Conservation (phyloP, 2,888 invertebrate genomes). For the Azorinus chamasolen region DNA sequence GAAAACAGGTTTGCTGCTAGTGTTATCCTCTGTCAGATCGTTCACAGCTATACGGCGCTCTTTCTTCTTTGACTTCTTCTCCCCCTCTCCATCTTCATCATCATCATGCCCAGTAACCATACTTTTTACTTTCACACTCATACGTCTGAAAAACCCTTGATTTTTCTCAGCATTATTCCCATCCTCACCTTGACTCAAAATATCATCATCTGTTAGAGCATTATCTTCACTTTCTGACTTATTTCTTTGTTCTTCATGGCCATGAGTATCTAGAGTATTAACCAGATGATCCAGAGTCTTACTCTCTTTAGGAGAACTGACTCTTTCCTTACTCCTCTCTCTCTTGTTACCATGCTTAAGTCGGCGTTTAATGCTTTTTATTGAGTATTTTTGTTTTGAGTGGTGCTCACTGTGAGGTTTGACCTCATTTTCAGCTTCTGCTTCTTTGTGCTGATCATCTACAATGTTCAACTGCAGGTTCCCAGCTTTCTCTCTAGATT, state of each 20-base stretch:
- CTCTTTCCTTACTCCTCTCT: conserved; percentile 26
- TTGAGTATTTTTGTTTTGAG: conserved; percentile 50
- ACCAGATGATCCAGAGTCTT: no score
- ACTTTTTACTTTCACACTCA: conserved; percentile 77
- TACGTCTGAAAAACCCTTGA: conserved; percentile 69
- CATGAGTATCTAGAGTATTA: conserved; percentile 8
- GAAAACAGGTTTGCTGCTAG: conserved; percentile 67
- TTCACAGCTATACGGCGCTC: conserved; percentile 72
- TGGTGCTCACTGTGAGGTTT: conserved; percentile 31
- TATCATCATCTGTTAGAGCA: conserved; percentile 47
- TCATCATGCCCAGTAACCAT: conserved; percentile 62
- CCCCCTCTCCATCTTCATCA: conserved; percentile 60
- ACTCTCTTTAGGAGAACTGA: neutral
- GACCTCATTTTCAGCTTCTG: conserved; percentile 13
- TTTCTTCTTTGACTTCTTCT: conserved; percentile 43
- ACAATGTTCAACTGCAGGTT: no score
- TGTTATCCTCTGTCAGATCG: conserved; percentile 76
- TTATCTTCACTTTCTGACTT: conserved; percentile 50
- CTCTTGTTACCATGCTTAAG: conserved; percentile 48
- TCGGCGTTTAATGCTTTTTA: conserved; percentile 64
- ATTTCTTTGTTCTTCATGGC: conserved; percentile 3
- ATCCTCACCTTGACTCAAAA: conserved; percentile 28
- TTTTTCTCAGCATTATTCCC: conserved; percentile 24
- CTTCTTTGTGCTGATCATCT: no score
- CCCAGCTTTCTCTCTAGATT: no score